These are phyloP conservation scores for Luidia sarsii DNA, from an alignment of 53 echinoderm and acorn worm species.

Conservation along the genomic window DNA sequence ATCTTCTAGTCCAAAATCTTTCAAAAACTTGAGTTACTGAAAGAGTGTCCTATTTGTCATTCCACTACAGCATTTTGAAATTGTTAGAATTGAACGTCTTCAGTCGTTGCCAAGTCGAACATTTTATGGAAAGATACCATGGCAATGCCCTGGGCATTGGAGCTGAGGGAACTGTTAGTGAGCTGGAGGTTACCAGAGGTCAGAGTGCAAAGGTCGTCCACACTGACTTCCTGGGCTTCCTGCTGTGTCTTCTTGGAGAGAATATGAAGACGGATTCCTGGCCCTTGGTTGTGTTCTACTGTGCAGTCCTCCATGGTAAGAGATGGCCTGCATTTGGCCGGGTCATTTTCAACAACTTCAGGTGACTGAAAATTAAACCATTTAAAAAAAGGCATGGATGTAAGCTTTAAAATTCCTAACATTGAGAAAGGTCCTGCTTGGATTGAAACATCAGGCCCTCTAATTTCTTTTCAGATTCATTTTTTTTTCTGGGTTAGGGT, in stretches of 20 bases:
- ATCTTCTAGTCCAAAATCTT: too few relatives aligned
- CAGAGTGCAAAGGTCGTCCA: slow-evolving; percentile 40
- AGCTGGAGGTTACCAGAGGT: slow-evolving; percentile 29
- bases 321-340: not conserved
- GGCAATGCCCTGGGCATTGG: slow-evolving; percentile 14
- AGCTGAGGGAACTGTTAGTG: slow-evolving; percentile 19
- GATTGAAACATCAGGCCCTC: too few relatives aligned
- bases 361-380: not conserved
- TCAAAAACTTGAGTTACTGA: too few relatives aligned
- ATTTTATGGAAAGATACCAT: slow-evolving; percentile 3
- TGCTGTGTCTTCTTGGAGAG: slow-evolving; percentile 10
- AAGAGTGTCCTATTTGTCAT: too few relatives aligned
- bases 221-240: not conserved
- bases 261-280: slow-evolving; percentile 49
- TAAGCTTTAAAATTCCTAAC: too few relatives aligned
- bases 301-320: slow-evolving; percentile 48
- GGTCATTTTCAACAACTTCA: not conserved
- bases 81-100: too few relatives aligned
- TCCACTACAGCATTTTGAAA: too few relatives aligned
- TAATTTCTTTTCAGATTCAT: too few relatives aligned
- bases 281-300: slow-evolving; percentile 65
- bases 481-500: too few relatives aligned
- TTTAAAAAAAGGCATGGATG: too few relatives aligned
- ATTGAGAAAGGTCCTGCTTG: too few relatives aligned
- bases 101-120: too few relatives aligned